Evolutionary conservation across 2,113 vertebrate species (phyloP), one percentile per base, ranked within the genome.

Genomic region (Leiothrix lutea): DNA sequence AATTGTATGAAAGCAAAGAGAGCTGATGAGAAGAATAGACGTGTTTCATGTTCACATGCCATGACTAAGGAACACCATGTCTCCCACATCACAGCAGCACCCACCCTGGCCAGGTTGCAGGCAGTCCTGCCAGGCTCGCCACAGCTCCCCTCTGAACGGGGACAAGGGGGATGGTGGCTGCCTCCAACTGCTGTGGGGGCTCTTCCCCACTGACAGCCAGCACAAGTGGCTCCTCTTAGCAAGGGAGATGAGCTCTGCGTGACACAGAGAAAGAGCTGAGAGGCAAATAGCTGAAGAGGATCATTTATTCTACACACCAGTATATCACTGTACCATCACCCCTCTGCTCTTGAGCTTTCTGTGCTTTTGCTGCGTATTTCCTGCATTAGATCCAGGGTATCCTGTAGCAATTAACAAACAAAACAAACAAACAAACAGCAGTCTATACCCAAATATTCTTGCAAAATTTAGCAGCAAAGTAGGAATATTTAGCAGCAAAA

Each of bases 141-240:
- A 61, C 29, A 40, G 23, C 31, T 33, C 33, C 35, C 58, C 53
- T 44, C 61, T 50, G 47, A 79, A 58, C 14, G 0, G 1, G 51
- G 33, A 8, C 0, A 1, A 22, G 16, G 12, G 12, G 4, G 11
- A 57, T 6, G 5, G 61, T 0, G 1, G 58, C 45, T 66, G 56
- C n/a, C 5, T 2, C 40, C 0, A 0, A 21, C 24, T 24, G 31
- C n/a, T n/a, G 26, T 4, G 1, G 36, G 21, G 65, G 20, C 54
- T 57, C 28, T 58, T 73, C 11, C 64, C 25, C 26, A 14, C 33
- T 44, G 50, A 51, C n/a, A 73, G n/a, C 38, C 60, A 82, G 25
- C 24, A 86, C 22, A n/a, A 85, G 47, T 15, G 10, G 29, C 35
- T 72, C 29, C 62, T 44, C 25, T 83, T 48, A 31, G 6, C 2